A percentile compares a stretch with the other conserved stretches of the same genome.
Conservation (phyloP, 2,888 invertebrate genomes). For the Scaptomyza caliginosa region DNA sequence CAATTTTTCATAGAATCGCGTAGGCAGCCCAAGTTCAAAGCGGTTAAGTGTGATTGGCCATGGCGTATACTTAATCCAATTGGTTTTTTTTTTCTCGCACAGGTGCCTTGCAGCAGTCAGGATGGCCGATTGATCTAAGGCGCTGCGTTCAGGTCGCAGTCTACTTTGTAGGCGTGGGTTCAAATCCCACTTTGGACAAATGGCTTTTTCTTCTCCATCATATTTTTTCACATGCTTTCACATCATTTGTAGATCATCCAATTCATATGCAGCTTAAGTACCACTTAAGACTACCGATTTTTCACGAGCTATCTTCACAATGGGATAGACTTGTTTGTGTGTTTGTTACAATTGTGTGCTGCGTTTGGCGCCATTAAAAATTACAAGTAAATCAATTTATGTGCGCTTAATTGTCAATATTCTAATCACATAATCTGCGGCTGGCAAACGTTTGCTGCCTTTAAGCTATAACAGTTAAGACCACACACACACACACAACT, state of each 20-base stretch:
- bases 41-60: slow-evolving; percentile 52
- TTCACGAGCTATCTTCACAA: slow-evolving; percentile 21
- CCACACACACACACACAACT: slow-evolving; percentile 35
- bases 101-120: slow-evolving; percentile 27
- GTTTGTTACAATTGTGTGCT: slow-evolving; percentile 16
- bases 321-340: slow-evolving; percentile 19
- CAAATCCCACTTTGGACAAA: slow-evolving; percentile 84
- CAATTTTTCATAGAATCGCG: slow-evolving; percentile 61
- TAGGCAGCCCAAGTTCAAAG: slow-evolving; percentile 71
- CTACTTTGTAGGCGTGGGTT: slow-evolving; percentile 84
- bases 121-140: slow-evolving; percentile 84
- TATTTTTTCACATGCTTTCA: background rate
- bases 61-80: slow-evolving; percentile 53
- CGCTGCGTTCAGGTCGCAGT: slow-evolving; percentile 84
- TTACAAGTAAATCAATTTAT: slow-evolving; percentile 76
- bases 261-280: background rate
- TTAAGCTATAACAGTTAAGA: slow-evolving; percentile 41
- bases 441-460: slow-evolving; percentile 53
- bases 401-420: slow-evolving; percentile 72
- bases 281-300: background rate
- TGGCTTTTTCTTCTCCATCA: slow-evolving; percentile 18
- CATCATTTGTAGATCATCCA: slow-evolving; percentile 2
- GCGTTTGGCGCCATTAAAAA: slow-evolving; percentile 58
- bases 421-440: slow-evolving; percentile 75
- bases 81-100: slow-evolving; percentile 33